Conservation (phyloP, 2,113 vertebrate genomes). For the Eolophus roseicapilla region DNA sequence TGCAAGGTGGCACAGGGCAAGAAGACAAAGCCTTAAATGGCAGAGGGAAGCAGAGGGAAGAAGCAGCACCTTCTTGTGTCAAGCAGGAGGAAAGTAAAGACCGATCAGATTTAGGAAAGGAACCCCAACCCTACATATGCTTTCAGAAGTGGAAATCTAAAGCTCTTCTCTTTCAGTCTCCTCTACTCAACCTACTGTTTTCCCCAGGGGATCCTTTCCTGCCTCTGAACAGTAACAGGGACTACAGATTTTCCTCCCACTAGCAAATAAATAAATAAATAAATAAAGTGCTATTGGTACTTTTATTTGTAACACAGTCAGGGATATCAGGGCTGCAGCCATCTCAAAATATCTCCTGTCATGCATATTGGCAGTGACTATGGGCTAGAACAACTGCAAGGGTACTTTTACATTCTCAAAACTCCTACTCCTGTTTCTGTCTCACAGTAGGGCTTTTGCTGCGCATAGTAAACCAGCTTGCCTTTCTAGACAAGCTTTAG, state of each 20-base stretch:
- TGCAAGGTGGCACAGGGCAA: neutral
- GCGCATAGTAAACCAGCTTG: neutral
- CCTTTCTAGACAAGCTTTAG: neutral
- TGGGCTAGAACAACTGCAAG: neutral
- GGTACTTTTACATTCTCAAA: neutral
- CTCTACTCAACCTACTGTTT: neutral
- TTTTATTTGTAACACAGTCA: neutral
- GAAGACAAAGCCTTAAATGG: neutral
- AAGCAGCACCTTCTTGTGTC: neutral
- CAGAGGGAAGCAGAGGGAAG: neutral
- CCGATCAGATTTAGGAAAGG: neutral
- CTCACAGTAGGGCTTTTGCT: neutral
- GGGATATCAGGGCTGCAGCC: neutral
- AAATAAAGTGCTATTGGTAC: neutral
- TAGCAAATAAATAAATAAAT: neutral
- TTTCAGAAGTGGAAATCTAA: neutral
- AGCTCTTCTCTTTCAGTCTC: neutral
- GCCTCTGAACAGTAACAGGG: neutral
- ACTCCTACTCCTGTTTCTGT: neutral
- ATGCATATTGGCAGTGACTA: neutral
- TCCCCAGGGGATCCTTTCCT: neutral
- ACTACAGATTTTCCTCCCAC: neutral
- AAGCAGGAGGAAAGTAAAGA: neutral
- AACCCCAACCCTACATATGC: neutral
- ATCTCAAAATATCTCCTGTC: neutral